Conservation (phyloP, 2,888 invertebrate species). For the Argyresthia goedartella region DNA sequence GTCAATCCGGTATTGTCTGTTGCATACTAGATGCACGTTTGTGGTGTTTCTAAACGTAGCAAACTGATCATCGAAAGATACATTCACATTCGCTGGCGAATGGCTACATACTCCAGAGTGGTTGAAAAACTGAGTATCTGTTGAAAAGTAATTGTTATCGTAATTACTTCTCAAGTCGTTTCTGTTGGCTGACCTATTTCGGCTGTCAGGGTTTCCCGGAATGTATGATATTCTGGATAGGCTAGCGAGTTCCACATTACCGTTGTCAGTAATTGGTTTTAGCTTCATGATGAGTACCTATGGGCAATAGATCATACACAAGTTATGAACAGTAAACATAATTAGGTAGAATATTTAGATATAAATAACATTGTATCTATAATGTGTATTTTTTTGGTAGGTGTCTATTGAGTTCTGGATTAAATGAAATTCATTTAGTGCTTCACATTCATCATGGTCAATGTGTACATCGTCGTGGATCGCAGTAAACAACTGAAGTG, state of each 20-base stretch:
- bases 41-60: background rate
- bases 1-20: slow-evolving; percentile 47
- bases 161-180: slow-evolving; percentile 15
- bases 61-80: no score
- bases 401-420: no score
- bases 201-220: slow-evolving; percentile 25
- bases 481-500: no score
- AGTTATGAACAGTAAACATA: background rate
- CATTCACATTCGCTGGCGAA: background rate
- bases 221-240: slow-evolving; percentile 19
- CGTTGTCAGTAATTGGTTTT: slow-evolving; percentile 40
- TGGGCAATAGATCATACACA: slow-evolving; percentile 15
- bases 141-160: background rate
- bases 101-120: background rate
- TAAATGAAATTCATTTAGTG: no score
- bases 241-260: slow-evolving; percentile 35
- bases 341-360: no score
- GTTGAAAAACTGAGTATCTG: background rate
- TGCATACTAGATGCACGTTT: slow-evolving; percentile 33
- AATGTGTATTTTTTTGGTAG: no score
- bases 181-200: slow-evolving; percentile 27
- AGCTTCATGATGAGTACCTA: slow-evolving; percentile 55
- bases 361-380: no score
- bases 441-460: no score
- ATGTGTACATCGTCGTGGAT: no score